Conservation (phyloP, 2,888 invertebrate species). For the Eupithecia exiguata region DNA sequence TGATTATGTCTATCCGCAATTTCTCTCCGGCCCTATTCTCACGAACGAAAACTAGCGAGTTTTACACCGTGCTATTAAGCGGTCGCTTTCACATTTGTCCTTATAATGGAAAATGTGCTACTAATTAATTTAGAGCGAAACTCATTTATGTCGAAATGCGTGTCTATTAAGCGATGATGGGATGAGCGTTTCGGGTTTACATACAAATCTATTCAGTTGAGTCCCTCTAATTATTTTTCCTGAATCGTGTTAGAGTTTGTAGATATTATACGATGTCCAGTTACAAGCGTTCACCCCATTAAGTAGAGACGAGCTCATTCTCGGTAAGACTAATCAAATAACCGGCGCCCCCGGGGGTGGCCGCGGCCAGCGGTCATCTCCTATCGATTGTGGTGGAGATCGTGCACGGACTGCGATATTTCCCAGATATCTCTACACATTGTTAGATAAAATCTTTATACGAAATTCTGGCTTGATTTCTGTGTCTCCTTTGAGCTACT, state of each 20-base stretch:
- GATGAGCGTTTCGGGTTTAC: constrained; percentile 72
- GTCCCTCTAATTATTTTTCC: constrained; percentile 65
- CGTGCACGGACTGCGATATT: constrained; percentile 84
- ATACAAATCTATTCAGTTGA: constrained; percentile 55
- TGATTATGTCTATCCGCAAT: constrained; percentile 84
- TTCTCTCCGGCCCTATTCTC: constrained; percentile 82
- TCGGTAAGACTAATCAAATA: constrained; percentile 85
- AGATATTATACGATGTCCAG: constrained; percentile 80
- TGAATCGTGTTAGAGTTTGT: constrained; percentile 57
- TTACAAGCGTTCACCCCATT: constrained; percentile 83
- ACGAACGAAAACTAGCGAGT: constrained; percentile 84
- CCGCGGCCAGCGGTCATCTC: constrained; percentile 82
- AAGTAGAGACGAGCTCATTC: constrained; percentile 83
- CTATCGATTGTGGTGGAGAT: constrained; percentile 84
- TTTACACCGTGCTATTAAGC: constrained; percentile 84
- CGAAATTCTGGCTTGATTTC: constrained; percentile 51
- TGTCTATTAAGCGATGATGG: constrained; percentile 81
- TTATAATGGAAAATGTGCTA: constrained; percentile 84
- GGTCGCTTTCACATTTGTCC: constrained; percentile 84
- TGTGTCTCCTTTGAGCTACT: constrained; percentile 42
- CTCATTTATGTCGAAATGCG: constrained; percentile 83
- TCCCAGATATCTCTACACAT: constrained; percentile 73
- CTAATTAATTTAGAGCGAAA: constrained; percentile 84
- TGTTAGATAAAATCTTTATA: constrained; percentile 63
- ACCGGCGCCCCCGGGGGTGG: constrained; percentile 74